Base-by-base conservation (phyloP, 2,888 invertebrate genomes). In the Phania funesta region DNA sequence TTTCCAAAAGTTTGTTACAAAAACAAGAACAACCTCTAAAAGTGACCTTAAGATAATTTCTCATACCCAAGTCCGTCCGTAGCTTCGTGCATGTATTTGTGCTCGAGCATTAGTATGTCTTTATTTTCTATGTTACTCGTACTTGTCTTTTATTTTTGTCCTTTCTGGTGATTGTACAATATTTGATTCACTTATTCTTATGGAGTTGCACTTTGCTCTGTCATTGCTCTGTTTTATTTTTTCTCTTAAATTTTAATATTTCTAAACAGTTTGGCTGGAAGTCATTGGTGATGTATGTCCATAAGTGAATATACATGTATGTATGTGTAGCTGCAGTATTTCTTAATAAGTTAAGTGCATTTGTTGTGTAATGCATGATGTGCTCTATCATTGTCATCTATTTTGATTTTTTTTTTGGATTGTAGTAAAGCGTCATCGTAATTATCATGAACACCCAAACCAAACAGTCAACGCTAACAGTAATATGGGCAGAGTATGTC, bases 331-430 rank as follows among this genome's bases (percentile, higher is more conserved):
- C 16, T 46, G 16, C 48, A 56, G 44, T 56, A 5, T 35, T 22
- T 35, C 41, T 29, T 41, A 29, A 35, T 24, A 22, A 29, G n/a
- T n/a, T 24, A 22, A 64, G 22, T 29, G 38, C 44, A 46, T 60
- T 58, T 77, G 26, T 71, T 70, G 24, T 70, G 64, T 54, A 74
- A 62, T 54, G 50, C 41, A 78, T 38, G 70, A 82, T 78, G 82
- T 82, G 82, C 82, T 82, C 78, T 75, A 82, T 82, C 82, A 82
- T 78, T 82, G 82, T 82, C 82, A 82, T 82, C 82, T 60, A 74
- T 78, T 32, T 44, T 44, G 20, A 0, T 26, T 32, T 24, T 62
- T 18, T 16, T 35, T 74, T 46, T 54, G 8, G 64, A 41, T 46
- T n/a, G n/a, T 74, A 54, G 16, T 58, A 26, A 38, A 82, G 78